These are phyloP conservation scores for Tolypeutes matacus DNA, from an alignment of 2,797 vertebrate genomes.

Conservation along the genomic window DNA sequence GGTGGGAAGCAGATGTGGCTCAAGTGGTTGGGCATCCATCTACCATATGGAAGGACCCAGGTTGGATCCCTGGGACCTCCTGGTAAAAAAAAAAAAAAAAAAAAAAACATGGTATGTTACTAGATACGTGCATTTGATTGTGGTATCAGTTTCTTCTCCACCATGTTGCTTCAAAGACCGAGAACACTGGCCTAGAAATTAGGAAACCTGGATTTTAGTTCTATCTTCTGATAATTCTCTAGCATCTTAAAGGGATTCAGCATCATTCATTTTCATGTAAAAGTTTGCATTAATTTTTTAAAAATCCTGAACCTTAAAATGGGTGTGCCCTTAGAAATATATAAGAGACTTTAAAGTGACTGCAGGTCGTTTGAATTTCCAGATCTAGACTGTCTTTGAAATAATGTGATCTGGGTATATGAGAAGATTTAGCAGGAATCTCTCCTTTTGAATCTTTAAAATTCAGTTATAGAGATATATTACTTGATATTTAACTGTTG, in stretches of 20 bases:
- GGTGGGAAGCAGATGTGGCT: no score
- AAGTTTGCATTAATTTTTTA: constrained; percentile 63
- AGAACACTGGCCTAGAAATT: constrained; percentile 33
- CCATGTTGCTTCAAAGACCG: not conserved
- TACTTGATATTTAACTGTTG: constrained; percentile 13
- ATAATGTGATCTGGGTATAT: not conserved
- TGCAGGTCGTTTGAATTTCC: constrained; percentile 54
- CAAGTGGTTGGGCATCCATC: no score
- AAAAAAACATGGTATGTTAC: not conserved
- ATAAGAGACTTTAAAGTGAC: constrained; percentile 37
- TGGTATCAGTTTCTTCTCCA: not conserved
- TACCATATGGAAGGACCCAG: no score
- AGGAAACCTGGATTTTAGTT: constrained; percentile 10
- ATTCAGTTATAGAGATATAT: not conserved
- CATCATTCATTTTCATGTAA: constrained; percentile 52
- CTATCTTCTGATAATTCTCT: not conserved
- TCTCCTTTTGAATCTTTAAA: constrained; percentile 52
- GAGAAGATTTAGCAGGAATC: constrained; percentile 7
- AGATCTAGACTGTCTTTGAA: constrained; percentile 31
- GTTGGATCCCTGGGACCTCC: no score
- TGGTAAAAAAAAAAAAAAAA: no score
- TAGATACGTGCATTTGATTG: not conserved
- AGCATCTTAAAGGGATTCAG: not conserved
- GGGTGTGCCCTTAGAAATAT: not conserved
- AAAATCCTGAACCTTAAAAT: constrained; percentile 22